A percentile compares a stretch with the other conserved stretches of the same genome.
phyloP scores from a whole-genome alignment of 2,797 vertebrate genomes.

The Parambassis ranga region DNA sequence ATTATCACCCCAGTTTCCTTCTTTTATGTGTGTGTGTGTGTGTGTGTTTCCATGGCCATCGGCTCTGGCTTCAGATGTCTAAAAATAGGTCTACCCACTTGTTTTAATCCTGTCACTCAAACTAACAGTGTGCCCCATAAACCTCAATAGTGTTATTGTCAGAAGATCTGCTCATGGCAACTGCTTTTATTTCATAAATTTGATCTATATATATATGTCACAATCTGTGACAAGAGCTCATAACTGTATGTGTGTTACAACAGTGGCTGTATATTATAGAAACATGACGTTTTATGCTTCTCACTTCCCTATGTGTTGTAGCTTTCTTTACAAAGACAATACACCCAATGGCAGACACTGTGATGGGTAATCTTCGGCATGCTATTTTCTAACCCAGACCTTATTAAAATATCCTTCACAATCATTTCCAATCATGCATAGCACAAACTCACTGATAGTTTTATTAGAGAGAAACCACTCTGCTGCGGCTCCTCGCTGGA shows the following conservation, averaged over 20 bases:
- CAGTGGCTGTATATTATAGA: background rate
- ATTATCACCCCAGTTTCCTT: constrained; percentile 46
- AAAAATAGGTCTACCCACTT: constrained; percentile 43
- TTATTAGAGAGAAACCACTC: constrained; percentile 19
- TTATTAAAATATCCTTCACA: constrained; percentile 39
- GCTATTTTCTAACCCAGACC: background rate
- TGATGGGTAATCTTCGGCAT: constrained; percentile 11
- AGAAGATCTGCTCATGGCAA: constrained; percentile 42
- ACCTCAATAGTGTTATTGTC: constrained; percentile 65
- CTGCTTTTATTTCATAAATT: constrained; percentile 11
- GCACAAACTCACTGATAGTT: constrained; percentile 15
- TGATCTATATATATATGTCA: no score
- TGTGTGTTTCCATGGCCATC: constrained; percentile 39
- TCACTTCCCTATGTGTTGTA: background rate
- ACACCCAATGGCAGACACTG: background rate
- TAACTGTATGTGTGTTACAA: background rate
- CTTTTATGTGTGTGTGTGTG: no score
- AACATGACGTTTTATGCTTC: background rate
- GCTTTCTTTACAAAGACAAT: background rate
- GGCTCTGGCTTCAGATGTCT: constrained; percentile 41
- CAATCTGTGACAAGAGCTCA: background rate
- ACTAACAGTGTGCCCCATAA: constrained; percentile 58
- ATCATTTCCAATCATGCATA: constrained; percentile 29
- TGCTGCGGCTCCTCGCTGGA: constrained; percentile 14
- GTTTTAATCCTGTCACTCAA: constrained; percentile 63